A percentile compares a stretch with the other conserved stretches of the same genome.
Evolutionary conservation across 2,888 invertebrate species (phyloP).

Genomic region (Protodeltote pygarga): DNA sequence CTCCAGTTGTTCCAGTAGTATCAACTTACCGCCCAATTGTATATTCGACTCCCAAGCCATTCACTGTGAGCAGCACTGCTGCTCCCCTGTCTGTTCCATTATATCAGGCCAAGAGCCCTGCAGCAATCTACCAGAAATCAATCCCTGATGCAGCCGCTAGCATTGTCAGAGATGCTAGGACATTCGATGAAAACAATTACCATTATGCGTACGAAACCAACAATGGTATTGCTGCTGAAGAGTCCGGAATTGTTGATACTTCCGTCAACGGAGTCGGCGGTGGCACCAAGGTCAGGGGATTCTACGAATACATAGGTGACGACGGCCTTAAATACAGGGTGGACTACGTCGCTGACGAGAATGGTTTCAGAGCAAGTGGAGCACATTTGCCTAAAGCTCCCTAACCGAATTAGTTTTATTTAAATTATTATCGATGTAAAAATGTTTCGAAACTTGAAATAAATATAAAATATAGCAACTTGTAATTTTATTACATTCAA

Average conservation of each 20-base stretch:
- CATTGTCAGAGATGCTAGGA: slow-evolving; percentile 84
- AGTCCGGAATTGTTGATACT: slow-evolving; percentile 87
- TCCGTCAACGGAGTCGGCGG: slow-evolving; percentile 76
- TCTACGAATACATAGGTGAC: slow-evolving; percentile 89
- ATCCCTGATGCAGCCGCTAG: slow-evolving; percentile 83
- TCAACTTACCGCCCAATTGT: slow-evolving; percentile 44
- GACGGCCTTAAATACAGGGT: slow-evolving; percentile 87
- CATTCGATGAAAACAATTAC: slow-evolving; percentile 84
- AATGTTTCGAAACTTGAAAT: slow-evolving; percentile 34
- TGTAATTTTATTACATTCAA: slow-evolving; percentile 33
- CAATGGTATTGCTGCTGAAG: slow-evolving; percentile 89
- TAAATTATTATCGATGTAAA: slow-evolving; percentile 27
- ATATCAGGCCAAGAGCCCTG: too few species aligned
- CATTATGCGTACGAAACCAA: slow-evolving; percentile 88
- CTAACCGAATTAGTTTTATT: slow-evolving; percentile 30
- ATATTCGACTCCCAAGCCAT: slow-evolving; percentile 43
- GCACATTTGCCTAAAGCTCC: slow-evolving; percentile 77
- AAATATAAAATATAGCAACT: slow-evolving; percentile 19
- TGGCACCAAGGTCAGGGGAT: slow-evolving; percentile 88
- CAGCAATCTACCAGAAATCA: slow-evolving; percentile 53
- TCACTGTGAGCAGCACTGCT: slow-evolving; percentile 12
- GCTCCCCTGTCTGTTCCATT: slow-evolving; percentile 21
- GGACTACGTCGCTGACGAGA: slow-evolving; percentile 88
- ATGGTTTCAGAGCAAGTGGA: slow-evolving; percentile 86
- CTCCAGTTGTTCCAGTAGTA: slow-evolving; percentile 51